These are phyloP conservation scores for Akabosia matsudoensis DNA, from an alignment of 1,140 invertebrate genomes.

Conservation along the genomic window DNA sequence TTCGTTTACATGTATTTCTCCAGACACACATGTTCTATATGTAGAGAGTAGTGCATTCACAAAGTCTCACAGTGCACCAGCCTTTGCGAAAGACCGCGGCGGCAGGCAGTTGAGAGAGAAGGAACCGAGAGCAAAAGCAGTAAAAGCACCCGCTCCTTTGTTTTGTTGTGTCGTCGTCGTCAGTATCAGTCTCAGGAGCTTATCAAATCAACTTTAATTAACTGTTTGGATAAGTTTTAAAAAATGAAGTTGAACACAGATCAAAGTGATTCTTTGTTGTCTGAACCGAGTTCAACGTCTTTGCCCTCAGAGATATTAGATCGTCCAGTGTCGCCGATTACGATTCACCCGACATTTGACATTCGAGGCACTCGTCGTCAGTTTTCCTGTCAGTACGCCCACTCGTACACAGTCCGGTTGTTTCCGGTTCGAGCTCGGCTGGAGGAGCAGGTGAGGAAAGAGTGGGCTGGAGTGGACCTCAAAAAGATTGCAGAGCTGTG, in stretches of 20 bases:
- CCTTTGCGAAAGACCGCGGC: too few relatives aligned
- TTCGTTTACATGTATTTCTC: too few relatives aligned
- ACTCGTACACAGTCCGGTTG: slow-evolving; percentile 34
- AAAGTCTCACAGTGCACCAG: too few relatives aligned
- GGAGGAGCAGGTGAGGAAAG: slow-evolving; percentile 23
- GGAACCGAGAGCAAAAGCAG: too few relatives aligned
- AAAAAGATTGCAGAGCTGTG: slow-evolving; percentile 43
- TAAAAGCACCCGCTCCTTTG: too few relatives aligned
- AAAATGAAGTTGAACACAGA: slow-evolving; percentile 2
- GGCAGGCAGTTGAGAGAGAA: too few relatives aligned
- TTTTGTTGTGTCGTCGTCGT: too few relatives aligned
- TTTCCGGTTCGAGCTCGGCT: slow-evolving; percentile 22
- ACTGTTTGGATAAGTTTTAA: neutral
- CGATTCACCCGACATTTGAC: neutral
- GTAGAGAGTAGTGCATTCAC: too few relatives aligned
- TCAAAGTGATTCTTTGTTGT: neutral
- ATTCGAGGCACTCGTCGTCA: neutral
- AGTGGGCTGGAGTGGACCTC: slow-evolving; percentile 31
- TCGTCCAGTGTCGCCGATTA: neutral
- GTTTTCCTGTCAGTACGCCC: slow-evolving; percentile 38
- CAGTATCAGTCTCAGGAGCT: too few relatives aligned
- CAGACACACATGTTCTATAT: too few relatives aligned
- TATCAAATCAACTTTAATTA: too few relatives aligned
- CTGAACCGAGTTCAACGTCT: neutral
- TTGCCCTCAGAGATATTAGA: neutral